Evolutionary conservation across 2,888 invertebrate species (phyloP), one percentile per base, ranked within the genome.

Genomic region (Amblyjoppa proteus): DNA sequence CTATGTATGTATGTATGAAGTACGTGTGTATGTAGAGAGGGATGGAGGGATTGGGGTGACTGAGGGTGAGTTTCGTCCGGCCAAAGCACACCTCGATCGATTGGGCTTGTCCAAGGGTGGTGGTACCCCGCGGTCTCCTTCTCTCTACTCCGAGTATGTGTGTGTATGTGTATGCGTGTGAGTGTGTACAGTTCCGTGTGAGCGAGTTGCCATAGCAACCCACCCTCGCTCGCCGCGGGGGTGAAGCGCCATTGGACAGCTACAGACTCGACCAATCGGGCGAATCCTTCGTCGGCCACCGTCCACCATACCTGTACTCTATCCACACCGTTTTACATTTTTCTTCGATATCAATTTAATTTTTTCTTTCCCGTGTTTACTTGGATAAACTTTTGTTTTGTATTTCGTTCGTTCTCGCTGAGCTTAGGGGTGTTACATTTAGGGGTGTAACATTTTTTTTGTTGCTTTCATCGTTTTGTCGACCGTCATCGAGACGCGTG

Each of bases 91-190:
- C 94, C 94, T 94, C 94, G 94, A 94, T 94, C 94, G 94, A 94
- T 94, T 94, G 94, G 94, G 94, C 93, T 94, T 94, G 94, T 94
- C 94, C 93, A 93, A 93, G 93, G 92, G 92, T 93, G 93, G 91
- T 91, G 92, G 89, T 85, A 83, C 85, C 88, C 88, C 76, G 76
- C 82, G 71, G 71, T 79, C 79, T 71, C 66, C 80, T 28, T 58
- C 84, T 78, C 51, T 49, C 77, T 28, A 51, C 70, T 70, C 25
- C 81, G 81, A 80, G 84, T 82, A 81, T 84, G 76, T 84, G 77
- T 88, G 45, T 45, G 16, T 45, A 16, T 16, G 45, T 45, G 84
- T 82, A 80, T 81, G 76, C 83, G 77, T 88, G 64, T 71, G 76
- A 91, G 89, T 90, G 90, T 92, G 89, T 89, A 58, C 89, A 90